Evolutionary conservation across 1,140 invertebrate species (phyloP), one percentile per base, ranked within the genome.

Genomic region (Physella acuta): DNA sequence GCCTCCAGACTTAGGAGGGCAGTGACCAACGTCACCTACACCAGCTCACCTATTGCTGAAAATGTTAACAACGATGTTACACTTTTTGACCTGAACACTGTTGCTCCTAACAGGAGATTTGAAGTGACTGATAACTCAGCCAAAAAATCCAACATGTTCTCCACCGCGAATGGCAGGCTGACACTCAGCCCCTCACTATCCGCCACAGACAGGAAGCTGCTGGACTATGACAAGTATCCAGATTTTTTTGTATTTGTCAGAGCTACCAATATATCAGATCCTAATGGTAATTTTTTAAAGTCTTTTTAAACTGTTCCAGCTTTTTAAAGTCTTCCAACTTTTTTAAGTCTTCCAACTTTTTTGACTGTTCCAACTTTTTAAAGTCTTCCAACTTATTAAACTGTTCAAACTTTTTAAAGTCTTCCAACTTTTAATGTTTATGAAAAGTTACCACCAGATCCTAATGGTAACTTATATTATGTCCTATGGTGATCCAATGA

Each of bases 201-300:
- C 11, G 4, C 2, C 26, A 39, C 28, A 1, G 0, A 37, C 30
- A 67, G 52, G 30, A 55, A 56, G n/a, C 16, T 55, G 30, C 56
- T 67, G 37, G 64, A 67, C 30, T 67, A 56, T 56, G 64, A 67
- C 16, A 67, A 26, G n/a, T 56, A 30, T 36, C 28, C 51, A 0
- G 52, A 31, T 4, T 56, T 67, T 56, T 2, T 36, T 31, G 64
- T 67, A 33, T 55, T 8, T 17, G n/a, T 67, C 14, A 56, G 24
- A 28, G 51, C 53, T 2, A 67, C 62, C 1, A 64, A 36, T 53
- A 37, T n/a, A 28, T 51, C 39, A 30, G 49, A 64, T 36, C 26
- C 39, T 24, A n/a, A 3, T 49, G 62, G 62, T 64, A 53, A 31
- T 3, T 37, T 49, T 31, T 33, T 14, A 49, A 5, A 2, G 1